These are phyloP conservation scores for Remorina albescens DNA, from an alignment of 2,797 vertebrate species.

Conservation along the genomic window DNA sequence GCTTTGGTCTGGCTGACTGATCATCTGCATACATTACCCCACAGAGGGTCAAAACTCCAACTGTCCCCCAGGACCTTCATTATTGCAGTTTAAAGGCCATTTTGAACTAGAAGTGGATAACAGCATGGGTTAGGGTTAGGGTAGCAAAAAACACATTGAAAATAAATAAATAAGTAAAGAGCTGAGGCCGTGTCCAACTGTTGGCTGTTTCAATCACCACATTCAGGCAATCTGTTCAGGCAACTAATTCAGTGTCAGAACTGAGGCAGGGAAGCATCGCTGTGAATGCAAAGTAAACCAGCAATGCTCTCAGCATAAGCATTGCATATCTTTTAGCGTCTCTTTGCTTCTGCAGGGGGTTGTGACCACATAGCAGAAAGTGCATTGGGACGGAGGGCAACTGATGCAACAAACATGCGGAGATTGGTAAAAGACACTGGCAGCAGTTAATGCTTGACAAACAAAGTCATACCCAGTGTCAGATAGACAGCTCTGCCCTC, in stretches of 20 bases:
- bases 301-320: slow-evolving; percentile 14
- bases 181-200: slow-evolving; percentile 31
- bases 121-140: slow-evolving; percentile 21
- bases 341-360: slow-evolving; percentile 30
- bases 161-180: background rate
- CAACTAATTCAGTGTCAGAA: slow-evolving; percentile 18
- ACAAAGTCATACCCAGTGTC: slow-evolving; percentile 43
- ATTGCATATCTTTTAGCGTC: slow-evolving; percentile 34
- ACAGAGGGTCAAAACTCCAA: slow-evolving; percentile 52
- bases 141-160: background rate
- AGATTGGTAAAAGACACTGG: slow-evolving; percentile 51
- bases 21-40: slow-evolving; percentile 68
- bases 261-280: slow-evolving; percentile 23
- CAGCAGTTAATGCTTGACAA: slow-evolving; percentile 53
- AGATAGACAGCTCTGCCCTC: slow-evolving; percentile 48
- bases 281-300: slow-evolving; percentile 42
- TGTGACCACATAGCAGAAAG: slow-evolving; percentile 4
- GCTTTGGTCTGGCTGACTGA: slow-evolving; percentile 60
- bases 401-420: slow-evolving; percentile 45
- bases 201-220: slow-evolving; percentile 31
- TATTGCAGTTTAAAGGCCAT: slow-evolving; percentile 55
- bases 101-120: slow-evolving; percentile 46
- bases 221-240: slow-evolving; percentile 46
- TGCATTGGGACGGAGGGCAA: slow-evolving; percentile 4
- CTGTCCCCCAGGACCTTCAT: slow-evolving; percentile 57